These are phyloP conservation scores for Lethenteron reissneri DNA, from an alignment of 2,113 vertebrate genomes.

Conservation along the genomic window DNA sequence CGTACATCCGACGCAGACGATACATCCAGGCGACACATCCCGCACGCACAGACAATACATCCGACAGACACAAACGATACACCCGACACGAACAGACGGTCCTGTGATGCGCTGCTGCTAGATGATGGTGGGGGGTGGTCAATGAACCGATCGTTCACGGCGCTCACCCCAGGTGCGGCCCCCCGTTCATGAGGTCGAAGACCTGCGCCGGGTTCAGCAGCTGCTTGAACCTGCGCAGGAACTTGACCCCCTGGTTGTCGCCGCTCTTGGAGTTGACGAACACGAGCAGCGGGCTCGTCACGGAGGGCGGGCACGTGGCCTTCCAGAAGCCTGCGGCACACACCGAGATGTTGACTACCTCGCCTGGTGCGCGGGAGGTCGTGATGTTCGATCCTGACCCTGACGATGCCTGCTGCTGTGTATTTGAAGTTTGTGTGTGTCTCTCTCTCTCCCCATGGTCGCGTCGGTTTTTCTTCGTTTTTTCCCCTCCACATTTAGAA, in stretches of 20 bases:
- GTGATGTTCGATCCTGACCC: no score
- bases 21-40: no score
- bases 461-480: neutral
- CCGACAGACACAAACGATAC: no score
- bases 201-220: constrained; percentile 89
- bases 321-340: constrained; percentile 66
- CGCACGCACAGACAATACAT: no score
- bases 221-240: constrained; percentile 81
- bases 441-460: neutral
- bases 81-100: no score
- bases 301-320: constrained; percentile 73
- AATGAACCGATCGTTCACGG: no score
- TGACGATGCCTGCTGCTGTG: neutral
- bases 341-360: neutral
- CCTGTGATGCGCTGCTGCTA: no score
- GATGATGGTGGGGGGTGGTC: no score
- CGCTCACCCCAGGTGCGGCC: constrained; percentile 76
- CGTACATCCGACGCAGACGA: no score
- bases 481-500: no score
- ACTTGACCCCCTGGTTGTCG: constrained; percentile 92
- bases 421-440: neutral
- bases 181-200: constrained; percentile 95
- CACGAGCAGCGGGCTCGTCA: constrained; percentile 71
- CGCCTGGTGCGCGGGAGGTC: no score
- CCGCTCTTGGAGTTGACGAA: constrained; percentile 96